phyloP scores from a whole-genome alignment of 2,888 invertebrate genomes.

The Tanypteryx hageni region DNA sequence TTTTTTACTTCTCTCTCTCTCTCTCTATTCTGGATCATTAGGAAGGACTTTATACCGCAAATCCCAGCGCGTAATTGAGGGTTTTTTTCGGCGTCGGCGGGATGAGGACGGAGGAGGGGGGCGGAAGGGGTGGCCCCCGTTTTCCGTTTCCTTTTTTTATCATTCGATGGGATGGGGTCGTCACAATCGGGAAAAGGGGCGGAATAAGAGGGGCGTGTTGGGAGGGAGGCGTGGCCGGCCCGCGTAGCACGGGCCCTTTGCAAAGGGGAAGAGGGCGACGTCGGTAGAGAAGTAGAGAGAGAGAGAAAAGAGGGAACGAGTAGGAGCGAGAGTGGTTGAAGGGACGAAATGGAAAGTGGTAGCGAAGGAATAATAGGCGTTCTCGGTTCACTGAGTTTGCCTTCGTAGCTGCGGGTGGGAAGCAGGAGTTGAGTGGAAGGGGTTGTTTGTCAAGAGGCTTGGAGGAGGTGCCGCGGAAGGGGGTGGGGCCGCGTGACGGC shows the following conservation, averaged over 20 bases:
- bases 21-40: background rate
- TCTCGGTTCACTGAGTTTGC: conserved; percentile 58
- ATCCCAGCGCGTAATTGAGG: conserved; percentile 39
- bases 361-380: conserved; percentile 61
- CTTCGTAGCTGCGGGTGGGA: conserved; percentile 38
- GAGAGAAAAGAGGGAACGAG: background rate
- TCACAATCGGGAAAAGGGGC: background rate
- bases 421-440: background rate
- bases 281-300: background rate
- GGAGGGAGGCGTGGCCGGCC: background rate
- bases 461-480: background rate
- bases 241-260: background rate
- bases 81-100: conserved; percentile 12
- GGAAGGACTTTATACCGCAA: conserved; percentile 27
- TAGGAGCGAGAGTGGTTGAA: background rate
- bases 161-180: background rate
- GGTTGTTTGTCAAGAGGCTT: background rate
- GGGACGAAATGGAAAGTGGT: conserved; percentile 56
- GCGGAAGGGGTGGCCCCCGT: conserved; percentile 22
- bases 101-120: background rate
- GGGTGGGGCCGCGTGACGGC: background rate
- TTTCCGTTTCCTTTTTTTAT: background rate
- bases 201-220: background rate
- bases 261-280: background rate
- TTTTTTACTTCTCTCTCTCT: background rate